A percentile compares a stretch with the other conserved stretches of the same genome.
phyloP scores from a whole-genome alignment of 2,113 vertebrate genomes.

The Elephas maximus region DNA sequence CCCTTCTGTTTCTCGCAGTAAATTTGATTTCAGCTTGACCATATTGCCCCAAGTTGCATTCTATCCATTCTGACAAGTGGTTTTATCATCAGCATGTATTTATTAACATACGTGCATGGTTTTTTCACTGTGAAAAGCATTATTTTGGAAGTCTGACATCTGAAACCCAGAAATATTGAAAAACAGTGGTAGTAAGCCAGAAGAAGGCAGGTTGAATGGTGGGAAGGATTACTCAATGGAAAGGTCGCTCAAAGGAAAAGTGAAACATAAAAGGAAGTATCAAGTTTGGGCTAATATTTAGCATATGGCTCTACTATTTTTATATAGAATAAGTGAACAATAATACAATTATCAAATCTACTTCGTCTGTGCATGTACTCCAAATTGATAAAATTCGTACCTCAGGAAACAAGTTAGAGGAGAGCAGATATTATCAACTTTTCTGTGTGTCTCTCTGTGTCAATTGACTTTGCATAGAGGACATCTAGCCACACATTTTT shows the following conservation, averaged over 20 bases:
- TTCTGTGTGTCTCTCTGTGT: not conserved
- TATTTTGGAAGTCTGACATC: not conserved
- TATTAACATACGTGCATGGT: not conserved
- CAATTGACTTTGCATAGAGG: too few species aligned
- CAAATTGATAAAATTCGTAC: not conserved
- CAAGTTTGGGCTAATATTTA: not conserved
- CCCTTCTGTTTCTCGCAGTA: not conserved
- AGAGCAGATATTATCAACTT: too few species aligned
- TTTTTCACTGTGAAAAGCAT: not conserved
- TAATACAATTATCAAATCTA: not conserved
- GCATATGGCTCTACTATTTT: too few species aligned
- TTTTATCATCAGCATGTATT: not conserved
- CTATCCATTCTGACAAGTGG: not conserved
- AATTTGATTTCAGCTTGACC: not conserved
- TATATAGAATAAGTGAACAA: not conserved
- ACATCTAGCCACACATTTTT: not conserved
- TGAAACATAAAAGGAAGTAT: not conserved
- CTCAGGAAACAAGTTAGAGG: not conserved
- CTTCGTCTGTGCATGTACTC: accelerated
- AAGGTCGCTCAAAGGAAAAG: not conserved
- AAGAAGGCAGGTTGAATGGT: not conserved
- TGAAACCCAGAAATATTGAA: not conserved
- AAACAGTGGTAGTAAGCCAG: not conserved
- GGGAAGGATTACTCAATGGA: not conserved
- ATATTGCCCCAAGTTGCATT: not conserved